Evolutionary conservation across 2,888 invertebrate species (phyloP), one percentile per base, ranked within the genome.

Genomic region (Plutella xylostella): DNA sequence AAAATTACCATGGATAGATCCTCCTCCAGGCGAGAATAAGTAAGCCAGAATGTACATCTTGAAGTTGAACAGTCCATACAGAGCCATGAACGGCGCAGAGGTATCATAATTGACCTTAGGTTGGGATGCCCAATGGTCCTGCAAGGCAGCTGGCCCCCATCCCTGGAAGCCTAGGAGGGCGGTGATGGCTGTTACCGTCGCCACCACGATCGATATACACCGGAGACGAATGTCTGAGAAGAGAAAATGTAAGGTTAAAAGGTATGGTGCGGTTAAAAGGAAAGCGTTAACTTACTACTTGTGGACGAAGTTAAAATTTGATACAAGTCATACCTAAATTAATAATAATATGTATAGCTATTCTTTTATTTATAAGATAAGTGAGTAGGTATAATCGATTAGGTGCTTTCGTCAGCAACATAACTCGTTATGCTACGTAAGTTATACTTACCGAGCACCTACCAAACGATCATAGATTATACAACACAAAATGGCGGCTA

Each of bases 41-140:
- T 96, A 97, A 14, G 96, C 94, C 91, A 97, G 92, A 6, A 93
- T 92, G 73, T 93, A 97, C 53, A 97, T 75, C 72, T 97, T 97
- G 71, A 97, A 94, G 83, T 98, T 98, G 45, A 97, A 86, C 37
- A 97, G 85, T 20, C 96, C 96, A 70, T 97, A 97, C 55, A 96
- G 91, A 3, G 96, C 92, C 92, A 98, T 96, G 76, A 98, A 98
- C 54, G 97, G 95, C 6, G 94, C 95, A 0, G 96, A 97, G 55
- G 94, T 96, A 58, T 91, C 90, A 71, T 96, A 96, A 65, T 92
- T 92, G 31, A 94, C 92, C 18, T 92, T 90, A 17, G 97, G 86
- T 48, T 93, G 91, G 9, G 96, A 91, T 1, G 96, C 95, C 85
- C 97, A 97, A 76, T 96, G 96, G 72, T 97, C 97, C 73, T 97